Evolutionary conservation across 2,113 vertebrate species (phyloP).

Genomic region (Bagarius yarrelli): DNA sequence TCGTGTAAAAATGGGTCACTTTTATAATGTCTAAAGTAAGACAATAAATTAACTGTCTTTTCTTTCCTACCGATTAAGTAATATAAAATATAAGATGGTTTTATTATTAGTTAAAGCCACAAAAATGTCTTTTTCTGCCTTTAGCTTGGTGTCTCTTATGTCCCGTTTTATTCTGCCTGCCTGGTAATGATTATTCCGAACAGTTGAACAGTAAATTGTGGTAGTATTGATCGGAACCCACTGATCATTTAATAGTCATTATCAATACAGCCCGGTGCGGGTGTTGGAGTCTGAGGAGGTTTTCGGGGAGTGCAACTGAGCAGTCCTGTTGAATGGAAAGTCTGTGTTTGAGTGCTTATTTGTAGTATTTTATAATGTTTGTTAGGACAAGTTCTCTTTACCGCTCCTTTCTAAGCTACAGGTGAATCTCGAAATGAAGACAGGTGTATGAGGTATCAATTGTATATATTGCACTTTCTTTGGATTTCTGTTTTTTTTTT

Average conservation of each 20-base stretch:
- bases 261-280: neutral
- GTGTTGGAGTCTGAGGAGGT: neutral
- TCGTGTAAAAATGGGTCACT: neutral
- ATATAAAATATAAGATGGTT: neutral
- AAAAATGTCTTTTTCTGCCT: neutral
- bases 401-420: neutral
- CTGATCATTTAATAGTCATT: neutral
- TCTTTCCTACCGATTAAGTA: neutral
- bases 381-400: neutral
- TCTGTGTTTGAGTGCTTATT: neutral
- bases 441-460: constrained; percentile 69
- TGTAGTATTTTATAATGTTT: neutral
- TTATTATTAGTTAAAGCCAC: constrained; percentile 12
- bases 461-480: constrained; percentile 78
- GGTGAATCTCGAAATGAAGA: constrained; percentile 2
- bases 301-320: neutral
- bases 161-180: neutral
- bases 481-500: constrained; percentile 61
- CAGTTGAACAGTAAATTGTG: neutral
- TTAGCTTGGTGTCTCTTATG: neutral
- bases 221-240: neutral
- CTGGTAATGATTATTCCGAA: neutral
- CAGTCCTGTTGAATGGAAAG: neutral
- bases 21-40: neutral
- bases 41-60: neutral